These are phyloP conservation scores for Okamejei kenojei DNA, from an alignment of 2,797 vertebrate species.

Conservation along the genomic window DNA sequence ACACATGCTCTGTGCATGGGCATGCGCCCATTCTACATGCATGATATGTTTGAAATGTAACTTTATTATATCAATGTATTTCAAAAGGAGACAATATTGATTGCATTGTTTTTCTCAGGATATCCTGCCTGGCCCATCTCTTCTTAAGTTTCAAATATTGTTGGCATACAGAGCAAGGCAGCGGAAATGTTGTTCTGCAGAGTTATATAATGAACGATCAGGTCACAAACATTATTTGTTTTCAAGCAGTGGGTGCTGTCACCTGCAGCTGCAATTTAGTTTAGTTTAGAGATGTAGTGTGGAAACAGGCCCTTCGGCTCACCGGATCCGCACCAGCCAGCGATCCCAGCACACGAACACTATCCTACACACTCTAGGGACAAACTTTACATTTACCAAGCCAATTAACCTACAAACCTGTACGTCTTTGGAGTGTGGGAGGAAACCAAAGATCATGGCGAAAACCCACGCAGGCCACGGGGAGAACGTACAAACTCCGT, in stretches of 20 bases:
- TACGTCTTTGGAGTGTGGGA: too few species aligned
- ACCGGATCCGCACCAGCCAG: too few species aligned
- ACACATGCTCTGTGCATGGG: background rate
- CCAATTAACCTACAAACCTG: too few species aligned
- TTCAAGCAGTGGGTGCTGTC: background rate
- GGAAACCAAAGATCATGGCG: too few species aligned
- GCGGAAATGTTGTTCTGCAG: background rate
- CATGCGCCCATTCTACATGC: background rate
- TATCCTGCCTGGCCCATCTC: too few species aligned
- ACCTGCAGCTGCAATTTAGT: background rate
- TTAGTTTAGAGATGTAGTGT: too few species aligned
- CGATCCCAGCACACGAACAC: too few species aligned
- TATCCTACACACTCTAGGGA: too few species aligned
- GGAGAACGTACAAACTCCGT: too few species aligned
- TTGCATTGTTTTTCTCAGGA: background rate
- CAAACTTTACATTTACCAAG: too few species aligned
- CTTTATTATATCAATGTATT: background rate
- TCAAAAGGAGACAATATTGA: background rate
- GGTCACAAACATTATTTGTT: slow-evolving; percentile 6
- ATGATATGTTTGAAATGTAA: background rate
- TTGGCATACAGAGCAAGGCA: slow-evolving; percentile 6
- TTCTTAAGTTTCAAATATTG: background rate
- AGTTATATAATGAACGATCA: background rate
- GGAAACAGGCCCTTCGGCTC: too few species aligned
- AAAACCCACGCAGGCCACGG: too few species aligned